phyloP scores from a whole-genome alignment of 2,888 invertebrate genomes.

The Dendrolimus houi region DNA sequence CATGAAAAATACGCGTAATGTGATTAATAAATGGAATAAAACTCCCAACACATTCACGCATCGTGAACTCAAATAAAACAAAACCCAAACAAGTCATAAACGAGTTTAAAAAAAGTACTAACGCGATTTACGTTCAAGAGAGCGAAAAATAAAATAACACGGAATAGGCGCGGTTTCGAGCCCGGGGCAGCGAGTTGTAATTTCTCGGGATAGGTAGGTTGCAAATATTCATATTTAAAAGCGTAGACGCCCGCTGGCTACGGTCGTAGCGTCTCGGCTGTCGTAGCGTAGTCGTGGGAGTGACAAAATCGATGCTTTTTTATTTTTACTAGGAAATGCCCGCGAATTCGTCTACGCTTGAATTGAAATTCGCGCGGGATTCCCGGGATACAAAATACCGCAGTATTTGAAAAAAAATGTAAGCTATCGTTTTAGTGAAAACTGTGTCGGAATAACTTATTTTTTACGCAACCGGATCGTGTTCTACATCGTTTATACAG shows the following conservation, averaged over 20 bases:
- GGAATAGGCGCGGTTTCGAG: conserved; percentile 61
- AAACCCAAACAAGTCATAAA: conserved; percentile 44
- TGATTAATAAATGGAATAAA: conserved; percentile 22
- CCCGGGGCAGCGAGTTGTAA: conserved; percentile 56
- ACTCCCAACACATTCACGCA: conserved; percentile 22
- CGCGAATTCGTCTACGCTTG: too few relatives aligned
- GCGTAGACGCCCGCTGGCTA: conserved; percentile 33
- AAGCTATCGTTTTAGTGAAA: too few relatives aligned
- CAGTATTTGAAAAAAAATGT: too few relatives aligned
- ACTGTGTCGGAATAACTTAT: too few relatives aligned
- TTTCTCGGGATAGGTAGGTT: conserved; percentile 51
- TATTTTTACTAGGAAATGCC: too few relatives aligned
- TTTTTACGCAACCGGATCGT: too few relatives aligned
- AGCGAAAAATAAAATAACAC: conserved; percentile 72
- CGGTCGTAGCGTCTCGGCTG: conserved; percentile 33
- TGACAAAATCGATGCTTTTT: conserved; percentile 14
- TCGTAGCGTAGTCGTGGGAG: conserved; percentile 33
- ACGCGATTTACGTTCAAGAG: conserved; percentile 50
- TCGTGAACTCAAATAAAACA: conserved; percentile 28
- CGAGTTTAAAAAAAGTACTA: conserved; percentile 23
- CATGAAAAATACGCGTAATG: conserved; percentile 5
- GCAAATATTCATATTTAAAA: conserved; percentile 24
- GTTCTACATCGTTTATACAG: too few relatives aligned
- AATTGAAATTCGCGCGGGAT: too few relatives aligned
- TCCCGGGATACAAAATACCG: too few relatives aligned